Conservation (phyloP, 2,797 vertebrate genomes). For the Amblyopsis hoosieri region DNA sequence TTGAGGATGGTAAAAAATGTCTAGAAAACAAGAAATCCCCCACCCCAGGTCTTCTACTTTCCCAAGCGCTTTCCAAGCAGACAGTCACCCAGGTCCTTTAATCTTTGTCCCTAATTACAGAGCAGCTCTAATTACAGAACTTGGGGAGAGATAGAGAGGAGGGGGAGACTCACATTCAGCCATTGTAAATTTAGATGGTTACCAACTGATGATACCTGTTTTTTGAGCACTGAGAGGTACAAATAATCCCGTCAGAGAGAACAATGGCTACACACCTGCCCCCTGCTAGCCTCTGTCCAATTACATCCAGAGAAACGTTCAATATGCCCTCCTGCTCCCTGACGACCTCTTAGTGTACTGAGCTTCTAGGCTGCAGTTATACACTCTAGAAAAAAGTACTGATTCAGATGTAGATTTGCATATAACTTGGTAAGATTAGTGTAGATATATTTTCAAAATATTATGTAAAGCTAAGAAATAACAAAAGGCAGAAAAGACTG, state of each 20-base stretch:
- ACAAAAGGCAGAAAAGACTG: no score
- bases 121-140: slow-evolving; percentile 81
- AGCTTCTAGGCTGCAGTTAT: slow-evolving; percentile 40
- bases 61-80: slow-evolving; percentile 69
- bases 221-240: slow-evolving; percentile 71
- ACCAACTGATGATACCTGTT: slow-evolving; percentile 79
- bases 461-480: no score
- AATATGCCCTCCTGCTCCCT: slow-evolving; percentile 23
- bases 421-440: no score
- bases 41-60: slow-evolving; percentile 55
- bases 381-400: no score
- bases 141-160: slow-evolving; percentile 38
- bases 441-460: no score
- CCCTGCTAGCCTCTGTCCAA: slow-evolving; percentile 64
- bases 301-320: slow-evolving; percentile 73
- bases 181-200: slow-evolving; percentile 75
- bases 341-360: slow-evolving; percentile 46
- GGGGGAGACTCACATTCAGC: slow-evolving; percentile 70
- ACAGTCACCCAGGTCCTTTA: slow-evolving; percentile 77
- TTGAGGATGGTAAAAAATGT: slow-evolving; percentile 9
- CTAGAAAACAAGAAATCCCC: slow-evolving; percentile 55
- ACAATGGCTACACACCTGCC: slow-evolving; percentile 81
- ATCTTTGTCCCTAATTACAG: slow-evolving; percentile 82
- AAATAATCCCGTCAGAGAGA: slow-evolving; percentile 84
- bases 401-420: no score